Conservation (phyloP, 2,888 invertebrate genomes). For the Tridacna gigas region DNA sequence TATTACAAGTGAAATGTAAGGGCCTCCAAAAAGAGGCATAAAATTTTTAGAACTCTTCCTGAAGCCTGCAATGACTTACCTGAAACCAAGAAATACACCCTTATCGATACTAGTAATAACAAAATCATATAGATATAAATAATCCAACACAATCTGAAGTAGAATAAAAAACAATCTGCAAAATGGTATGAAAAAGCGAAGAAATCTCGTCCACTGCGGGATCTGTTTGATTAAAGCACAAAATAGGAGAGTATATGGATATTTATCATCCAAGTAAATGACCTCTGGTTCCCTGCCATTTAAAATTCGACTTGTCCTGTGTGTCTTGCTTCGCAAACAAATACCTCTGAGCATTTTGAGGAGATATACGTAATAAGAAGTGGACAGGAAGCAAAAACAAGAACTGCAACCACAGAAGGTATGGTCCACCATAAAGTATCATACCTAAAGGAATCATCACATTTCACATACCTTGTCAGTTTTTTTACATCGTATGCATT, state of each 20-base stretch:
- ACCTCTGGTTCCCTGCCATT: not conserved
- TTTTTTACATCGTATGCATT: conserved; percentile 25
- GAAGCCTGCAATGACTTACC: conserved; percentile 61
- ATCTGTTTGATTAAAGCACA: not conserved
- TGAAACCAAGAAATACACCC: conserved; percentile 62
- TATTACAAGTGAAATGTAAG: conserved; percentile 49
- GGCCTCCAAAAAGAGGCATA: conserved; percentile 57
- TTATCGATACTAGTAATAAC: conserved; percentile 47
- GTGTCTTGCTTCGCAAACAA: not conserved
- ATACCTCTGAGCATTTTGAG: not conserved
- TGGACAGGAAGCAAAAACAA: conserved; percentile 58
- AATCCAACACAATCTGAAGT: conserved; percentile 55
- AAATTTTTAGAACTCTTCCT: conserved; percentile 51
- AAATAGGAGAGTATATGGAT: conserved; percentile 38
- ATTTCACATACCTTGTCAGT: conserved; percentile 28
- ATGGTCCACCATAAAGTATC: conserved; percentile 58
- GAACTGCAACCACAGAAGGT: conserved; percentile 48
- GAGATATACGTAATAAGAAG: conserved; percentile 35
- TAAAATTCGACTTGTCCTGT: not conserved
- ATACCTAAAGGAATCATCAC: conserved; percentile 30
- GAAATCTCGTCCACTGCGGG: conserved; percentile 20
- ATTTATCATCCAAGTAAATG: conserved; percentile 31
- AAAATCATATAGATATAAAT: conserved; percentile 31
- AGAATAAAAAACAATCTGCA: conserved; percentile 45
- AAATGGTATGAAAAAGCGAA: conserved; percentile 42